Evolutionary conservation across 2,113 vertebrate species (phyloP).

Genomic region (Patagioenas fasciata): DNA sequence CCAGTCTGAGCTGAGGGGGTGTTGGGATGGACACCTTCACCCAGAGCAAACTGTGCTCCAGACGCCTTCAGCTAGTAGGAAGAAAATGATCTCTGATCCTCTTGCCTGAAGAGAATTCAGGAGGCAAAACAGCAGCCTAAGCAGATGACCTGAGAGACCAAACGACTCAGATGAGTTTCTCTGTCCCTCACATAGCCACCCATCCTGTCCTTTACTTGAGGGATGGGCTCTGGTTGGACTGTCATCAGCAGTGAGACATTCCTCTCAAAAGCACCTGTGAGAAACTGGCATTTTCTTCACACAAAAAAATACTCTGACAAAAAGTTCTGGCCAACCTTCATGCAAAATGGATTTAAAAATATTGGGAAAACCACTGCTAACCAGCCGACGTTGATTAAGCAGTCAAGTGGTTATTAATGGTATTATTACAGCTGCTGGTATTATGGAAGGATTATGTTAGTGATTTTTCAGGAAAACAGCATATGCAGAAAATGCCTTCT

Average conservation of each 20-base stretch:
- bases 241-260: accelerated
- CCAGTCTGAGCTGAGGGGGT: not conserved
- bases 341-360: not conserved
- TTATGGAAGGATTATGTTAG: conserved; percentile 9
- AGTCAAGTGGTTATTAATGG: conserved; percentile 14
- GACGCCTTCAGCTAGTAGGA: accelerated
- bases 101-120: not conserved
- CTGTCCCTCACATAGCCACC: accelerated
- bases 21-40: not conserved
- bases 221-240: not conserved
- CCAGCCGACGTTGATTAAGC: not conserved
- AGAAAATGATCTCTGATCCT: accelerated
- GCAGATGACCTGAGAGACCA: not conserved
- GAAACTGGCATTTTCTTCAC: not conserved
- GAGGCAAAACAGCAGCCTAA: not conserved
- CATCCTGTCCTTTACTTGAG: accelerated
- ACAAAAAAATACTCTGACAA: not conserved
- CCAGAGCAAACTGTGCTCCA: not conserved
- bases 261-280: not conserved
- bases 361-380: not conserved
- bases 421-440: conserved; percentile 58
- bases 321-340: not conserved
- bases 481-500: conserved; percentile 31
- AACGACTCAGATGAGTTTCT: accelerated
- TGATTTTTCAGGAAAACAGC: conserved; percentile 34